These are phyloP conservation scores for Catharus ustulatus DNA, from an alignment of 2,797 vertebrate genomes.

Conservation along the genomic window DNA sequence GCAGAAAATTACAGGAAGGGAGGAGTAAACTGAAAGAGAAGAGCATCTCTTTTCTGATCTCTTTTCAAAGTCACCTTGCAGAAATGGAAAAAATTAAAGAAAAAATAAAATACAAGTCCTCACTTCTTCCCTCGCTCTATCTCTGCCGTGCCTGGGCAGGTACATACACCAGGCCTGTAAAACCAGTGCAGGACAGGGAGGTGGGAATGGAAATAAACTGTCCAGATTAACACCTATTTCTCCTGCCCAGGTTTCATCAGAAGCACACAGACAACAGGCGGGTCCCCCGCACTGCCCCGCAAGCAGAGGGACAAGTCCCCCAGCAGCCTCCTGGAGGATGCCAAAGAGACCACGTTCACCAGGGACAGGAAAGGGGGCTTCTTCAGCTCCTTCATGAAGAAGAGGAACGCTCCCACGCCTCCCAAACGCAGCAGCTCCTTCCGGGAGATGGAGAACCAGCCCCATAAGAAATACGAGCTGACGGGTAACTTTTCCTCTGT, in stretches of 20 bases:
- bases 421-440: constrained; percentile 98
- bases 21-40: neutral
- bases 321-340: constrained; percentile 89
- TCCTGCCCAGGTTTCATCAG: constrained; percentile 76
- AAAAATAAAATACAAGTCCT: neutral
- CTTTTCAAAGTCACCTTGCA: neutral
- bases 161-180: neutral
- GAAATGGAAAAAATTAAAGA: neutral
- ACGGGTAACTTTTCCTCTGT: constrained; percentile 86
- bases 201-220: neutral
- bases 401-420: constrained; percentile 93
- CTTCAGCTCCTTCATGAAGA: constrained; percentile 99
- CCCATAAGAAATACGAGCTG: constrained; percentile 96
- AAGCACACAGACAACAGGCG: constrained; percentile 75
- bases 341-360: constrained; percentile 91
- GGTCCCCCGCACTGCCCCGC: constrained; percentile 93
- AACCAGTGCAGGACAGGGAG: neutral
- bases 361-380: constrained; percentile 96
- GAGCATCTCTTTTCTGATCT: neutral
- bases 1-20: neutral
- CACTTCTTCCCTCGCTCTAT: neutral
- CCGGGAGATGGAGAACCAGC: constrained; percentile 97
- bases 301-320: constrained; percentile 97
- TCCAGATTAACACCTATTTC: neutral
- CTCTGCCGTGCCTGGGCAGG: neutral